phyloP scores from a whole-genome alignment of 2,888 invertebrate genomes.

The Atethmia centrago region DNA sequence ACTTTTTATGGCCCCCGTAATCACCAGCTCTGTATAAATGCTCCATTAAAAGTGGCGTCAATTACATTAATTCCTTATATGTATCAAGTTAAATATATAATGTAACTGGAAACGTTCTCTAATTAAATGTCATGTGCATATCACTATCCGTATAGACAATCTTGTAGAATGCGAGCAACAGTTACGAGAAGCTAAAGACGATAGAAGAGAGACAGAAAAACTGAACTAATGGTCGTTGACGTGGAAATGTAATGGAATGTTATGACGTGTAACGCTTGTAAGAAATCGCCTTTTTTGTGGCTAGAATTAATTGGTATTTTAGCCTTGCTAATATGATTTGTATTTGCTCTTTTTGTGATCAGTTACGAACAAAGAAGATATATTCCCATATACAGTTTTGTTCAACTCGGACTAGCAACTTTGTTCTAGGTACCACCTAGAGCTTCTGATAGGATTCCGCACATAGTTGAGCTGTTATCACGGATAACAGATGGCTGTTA shows the following conservation, averaged over 20 bases:
- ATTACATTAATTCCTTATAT: conserved; percentile 87
- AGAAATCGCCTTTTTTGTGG: conserved; percentile 12
- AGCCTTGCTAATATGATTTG: conserved; percentile 14
- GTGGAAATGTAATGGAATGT: conserved; percentile 59
- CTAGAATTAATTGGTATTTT: conserved; percentile 4
- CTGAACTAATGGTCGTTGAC: conserved; percentile 66
- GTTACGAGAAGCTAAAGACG: conserved; percentile 71
- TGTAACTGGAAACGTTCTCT: conserved; percentile 78
- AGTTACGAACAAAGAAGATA: conserved; percentile 3
- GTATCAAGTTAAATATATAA: conserved; percentile 81
- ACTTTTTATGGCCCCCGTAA: conserved; percentile 84
- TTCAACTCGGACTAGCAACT: neutral
- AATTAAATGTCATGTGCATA: conserved; percentile 85
- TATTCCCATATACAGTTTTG: neutral
- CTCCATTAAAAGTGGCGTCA: conserved; percentile 87
- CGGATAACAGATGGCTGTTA: too few relatives aligned
- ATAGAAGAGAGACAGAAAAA: conserved; percentile 73
- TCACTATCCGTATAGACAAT: conserved; percentile 79
- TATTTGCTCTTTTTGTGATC: conserved; percentile 8
- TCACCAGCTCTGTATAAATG: conserved; percentile 84
- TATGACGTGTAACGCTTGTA: conserved; percentile 37
- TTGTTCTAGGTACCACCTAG: conserved; percentile 8
- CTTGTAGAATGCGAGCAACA: conserved; percentile 79
- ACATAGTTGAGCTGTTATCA: neutral
- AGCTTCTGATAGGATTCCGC: conserved; percentile 6